These are phyloP conservation scores for Crioceris asparagi DNA, from an alignment of 2,888 invertebrate species.

Conservation along the genomic window DNA sequence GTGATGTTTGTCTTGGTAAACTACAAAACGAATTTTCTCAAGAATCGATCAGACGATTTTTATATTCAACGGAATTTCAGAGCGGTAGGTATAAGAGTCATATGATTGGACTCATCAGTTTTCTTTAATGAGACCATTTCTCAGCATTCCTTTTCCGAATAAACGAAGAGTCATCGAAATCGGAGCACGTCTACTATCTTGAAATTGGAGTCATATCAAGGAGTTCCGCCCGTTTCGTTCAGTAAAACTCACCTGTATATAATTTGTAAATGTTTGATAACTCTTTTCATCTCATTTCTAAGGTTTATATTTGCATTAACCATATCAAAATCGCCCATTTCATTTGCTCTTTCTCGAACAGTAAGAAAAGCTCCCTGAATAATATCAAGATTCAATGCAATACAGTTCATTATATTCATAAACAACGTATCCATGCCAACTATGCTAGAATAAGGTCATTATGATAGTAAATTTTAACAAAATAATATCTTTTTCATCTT, in stretches of 20 bases:
- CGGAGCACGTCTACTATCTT: too few relatives aligned
- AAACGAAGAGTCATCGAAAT: too few relatives aligned
- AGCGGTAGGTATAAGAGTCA: too few relatives aligned
- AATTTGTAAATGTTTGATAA: conserved; percentile 28
- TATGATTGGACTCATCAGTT: too few relatives aligned
- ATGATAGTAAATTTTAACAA: not conserved
- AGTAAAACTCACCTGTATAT: conserved; percentile 23
- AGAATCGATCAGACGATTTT: too few relatives aligned
- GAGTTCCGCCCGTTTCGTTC: too few relatives aligned
- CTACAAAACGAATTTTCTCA: too few relatives aligned
- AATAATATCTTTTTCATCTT: not conserved
- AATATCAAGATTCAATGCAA: conserved; percentile 28
- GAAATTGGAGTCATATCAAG: too few relatives aligned
- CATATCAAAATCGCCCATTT: conserved; percentile 4
- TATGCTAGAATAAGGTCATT: conserved; percentile 20
- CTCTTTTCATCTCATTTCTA: conserved; percentile 27
- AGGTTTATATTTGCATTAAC: conserved; percentile 15
- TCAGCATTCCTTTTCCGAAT: too few relatives aligned
- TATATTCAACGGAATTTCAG: too few relatives aligned
- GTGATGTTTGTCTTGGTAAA: too few relatives aligned
- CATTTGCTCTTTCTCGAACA: conserved; percentile 18
- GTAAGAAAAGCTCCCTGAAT: conserved; percentile 31
- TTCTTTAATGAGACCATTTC: too few relatives aligned
- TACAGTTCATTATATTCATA: conserved; percentile 33
- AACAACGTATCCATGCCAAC: conserved; percentile 31